These are phyloP conservation scores for Cyaniris semiargus DNA, from an alignment of 2,888 invertebrate genomes.

Conservation along the genomic window DNA sequence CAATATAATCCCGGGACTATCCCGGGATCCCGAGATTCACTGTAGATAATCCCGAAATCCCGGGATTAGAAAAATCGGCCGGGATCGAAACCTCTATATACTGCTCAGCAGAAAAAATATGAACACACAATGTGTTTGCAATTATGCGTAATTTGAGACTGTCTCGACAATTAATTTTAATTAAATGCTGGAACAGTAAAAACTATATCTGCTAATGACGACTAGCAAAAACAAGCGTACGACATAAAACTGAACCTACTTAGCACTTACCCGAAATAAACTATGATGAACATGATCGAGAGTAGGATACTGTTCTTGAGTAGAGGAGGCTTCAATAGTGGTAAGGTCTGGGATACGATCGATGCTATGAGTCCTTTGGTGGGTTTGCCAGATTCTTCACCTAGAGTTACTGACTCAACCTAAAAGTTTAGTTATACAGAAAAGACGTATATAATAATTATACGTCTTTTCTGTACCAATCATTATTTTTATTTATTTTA, in stretches of 20 bases:
- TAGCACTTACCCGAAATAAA: constrained; percentile 68
- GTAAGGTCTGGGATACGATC: constrained; percentile 66
- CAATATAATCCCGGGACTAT: too few species aligned
- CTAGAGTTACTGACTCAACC: constrained; percentile 56
- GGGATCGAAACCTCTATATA: too few species aligned
- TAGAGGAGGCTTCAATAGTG: constrained; percentile 75
- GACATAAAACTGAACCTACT: neutral
- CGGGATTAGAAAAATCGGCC: too few species aligned
- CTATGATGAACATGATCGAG: constrained; percentile 76
- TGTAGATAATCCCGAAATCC: too few species aligned
- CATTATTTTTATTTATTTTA: too few species aligned
- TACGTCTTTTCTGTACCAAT: neutral
- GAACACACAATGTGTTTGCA: neutral
- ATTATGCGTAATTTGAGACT: neutral
- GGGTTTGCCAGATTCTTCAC: constrained; percentile 48
- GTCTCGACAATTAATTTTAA: neutral
- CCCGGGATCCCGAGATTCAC: too few species aligned
- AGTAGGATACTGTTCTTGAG: constrained; percentile 74
- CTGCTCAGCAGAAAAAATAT: neutral
- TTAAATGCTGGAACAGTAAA: neutral
- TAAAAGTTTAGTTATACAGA: constrained; percentile 43
- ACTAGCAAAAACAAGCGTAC: neutral
- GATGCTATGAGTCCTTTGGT: constrained; percentile 52
- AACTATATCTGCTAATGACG: neutral
- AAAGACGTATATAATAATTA: too few species aligned